Evolutionary conservation across 1,140 invertebrate genomes (phyloP).

Genomic region (Ceratitis capitata): DNA sequence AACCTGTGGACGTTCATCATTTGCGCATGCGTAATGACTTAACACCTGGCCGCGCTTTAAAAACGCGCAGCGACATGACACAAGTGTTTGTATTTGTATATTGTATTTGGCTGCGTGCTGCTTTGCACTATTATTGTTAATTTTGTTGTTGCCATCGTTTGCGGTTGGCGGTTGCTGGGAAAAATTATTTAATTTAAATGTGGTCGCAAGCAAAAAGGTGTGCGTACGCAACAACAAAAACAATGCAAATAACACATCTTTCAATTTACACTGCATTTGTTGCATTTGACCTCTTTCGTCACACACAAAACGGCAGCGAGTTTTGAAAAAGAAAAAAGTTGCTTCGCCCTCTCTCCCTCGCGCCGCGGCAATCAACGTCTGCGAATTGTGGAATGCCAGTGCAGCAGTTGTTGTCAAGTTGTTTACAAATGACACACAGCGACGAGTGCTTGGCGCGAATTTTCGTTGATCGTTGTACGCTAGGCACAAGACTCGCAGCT

Average conservation of each 20-base stretch:
- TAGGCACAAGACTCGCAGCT: too few species aligned
- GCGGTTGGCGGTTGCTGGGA: not conserved
- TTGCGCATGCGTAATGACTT: conserved; percentile 39
- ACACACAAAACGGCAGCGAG: not conserved
- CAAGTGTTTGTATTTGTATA: conserved; percentile 3
- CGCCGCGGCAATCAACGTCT: not conserved
- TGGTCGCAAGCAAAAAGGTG: not conserved
- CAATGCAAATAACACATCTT: not conserved
- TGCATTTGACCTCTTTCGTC: conserved; percentile 23
- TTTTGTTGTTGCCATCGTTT: not conserved
- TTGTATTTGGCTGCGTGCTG: too few species aligned
- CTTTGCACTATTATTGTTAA: not conserved
- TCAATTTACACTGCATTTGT: not conserved
- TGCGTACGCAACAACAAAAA: not conserved
- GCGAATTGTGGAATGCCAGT: conserved; percentile 1
- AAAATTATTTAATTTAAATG: conserved; percentile 16
- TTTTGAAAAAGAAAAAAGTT: too few species aligned
- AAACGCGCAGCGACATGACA: conserved; percentile 11
- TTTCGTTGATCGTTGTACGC: too few species aligned
- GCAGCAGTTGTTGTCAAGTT: conserved; percentile 31
- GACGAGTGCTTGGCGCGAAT: too few species aligned
- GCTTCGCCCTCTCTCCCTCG: not conserved
- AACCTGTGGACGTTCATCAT: not conserved
- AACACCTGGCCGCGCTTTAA: not conserved
- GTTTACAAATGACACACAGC: conserved; percentile 31